phyloP scores from a whole-genome alignment of 2,797 vertebrate genomes.

The Artibeus lituratus region DNA sequence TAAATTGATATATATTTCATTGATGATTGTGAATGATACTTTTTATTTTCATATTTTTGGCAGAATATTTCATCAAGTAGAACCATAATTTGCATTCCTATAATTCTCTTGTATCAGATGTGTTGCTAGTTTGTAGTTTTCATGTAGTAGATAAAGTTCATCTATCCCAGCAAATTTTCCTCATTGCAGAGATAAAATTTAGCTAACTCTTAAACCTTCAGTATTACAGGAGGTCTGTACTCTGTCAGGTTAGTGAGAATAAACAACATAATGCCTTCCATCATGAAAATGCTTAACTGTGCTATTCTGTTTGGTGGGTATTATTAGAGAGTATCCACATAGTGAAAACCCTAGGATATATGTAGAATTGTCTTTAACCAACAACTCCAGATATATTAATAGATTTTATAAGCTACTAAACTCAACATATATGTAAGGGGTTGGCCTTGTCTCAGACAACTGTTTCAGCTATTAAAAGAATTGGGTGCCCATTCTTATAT shows the following conservation, averaged over 20 bases:
- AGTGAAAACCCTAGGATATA: not conserved
- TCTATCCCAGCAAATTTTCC: not conserved
- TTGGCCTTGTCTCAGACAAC: not conserved
- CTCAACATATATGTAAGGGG: not conserved
- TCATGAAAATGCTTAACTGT: not conserved
- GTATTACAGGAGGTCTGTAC: not conserved
- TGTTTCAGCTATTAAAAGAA: not conserved
- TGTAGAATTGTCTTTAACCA: constrained; percentile 22
- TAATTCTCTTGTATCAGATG: not conserved
- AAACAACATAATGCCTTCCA: not conserved
- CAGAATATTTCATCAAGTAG: not conserved
- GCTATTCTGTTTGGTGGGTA: not conserved
- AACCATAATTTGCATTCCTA: not conserved
- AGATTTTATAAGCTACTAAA: not conserved
- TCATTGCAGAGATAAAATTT: not conserved
- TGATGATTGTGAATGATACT: not conserved
- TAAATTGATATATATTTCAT: not conserved
- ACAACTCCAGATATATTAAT: not conserved
- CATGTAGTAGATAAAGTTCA: not conserved
- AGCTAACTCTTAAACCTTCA: not conserved
- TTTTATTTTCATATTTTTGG: not conserved
- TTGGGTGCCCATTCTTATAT: not conserved
- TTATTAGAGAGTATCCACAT: not conserved
- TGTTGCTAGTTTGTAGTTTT: not conserved
- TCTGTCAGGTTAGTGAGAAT: not conserved